These are phyloP conservation scores for Trichopria drosophilae DNA, from an alignment of 2,888 invertebrate species.

Conservation along the genomic window DNA sequence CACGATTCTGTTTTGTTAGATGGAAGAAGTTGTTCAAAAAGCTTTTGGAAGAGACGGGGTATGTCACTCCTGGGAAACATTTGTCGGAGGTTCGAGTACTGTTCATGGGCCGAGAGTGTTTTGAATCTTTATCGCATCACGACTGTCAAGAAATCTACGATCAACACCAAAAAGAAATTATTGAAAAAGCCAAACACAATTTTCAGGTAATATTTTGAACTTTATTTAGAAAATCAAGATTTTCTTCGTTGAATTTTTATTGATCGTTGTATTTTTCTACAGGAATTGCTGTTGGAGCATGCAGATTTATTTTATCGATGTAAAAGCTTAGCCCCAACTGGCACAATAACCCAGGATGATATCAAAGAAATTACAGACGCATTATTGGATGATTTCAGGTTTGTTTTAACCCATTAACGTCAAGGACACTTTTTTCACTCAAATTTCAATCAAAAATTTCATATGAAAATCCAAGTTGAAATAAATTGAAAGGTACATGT, in stretches of 20 bases:
- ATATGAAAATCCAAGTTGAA: no score
- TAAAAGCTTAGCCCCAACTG: constrained; percentile 84
- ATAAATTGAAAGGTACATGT: no score
- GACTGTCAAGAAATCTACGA: constrained; percentile 93
- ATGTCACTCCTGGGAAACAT: constrained; percentile 94
- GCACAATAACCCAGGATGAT: constrained; percentile 91
- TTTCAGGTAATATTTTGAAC: constrained; percentile 73
- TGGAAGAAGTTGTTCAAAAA: constrained; percentile 94
- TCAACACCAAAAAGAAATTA: constrained; percentile 87
- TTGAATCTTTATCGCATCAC: constrained; percentile 85
- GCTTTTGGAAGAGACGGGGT: constrained; percentile 88
- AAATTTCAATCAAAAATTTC: no score
- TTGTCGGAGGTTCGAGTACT: constrained; percentile 86
- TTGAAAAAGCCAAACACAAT: constrained; percentile 86
- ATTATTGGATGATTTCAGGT: constrained; percentile 89
- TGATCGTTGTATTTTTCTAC: constrained; percentile 18
- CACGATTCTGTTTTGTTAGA: constrained; percentile 63
- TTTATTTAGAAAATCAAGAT: neutral
- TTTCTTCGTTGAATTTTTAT: constrained; percentile 2
- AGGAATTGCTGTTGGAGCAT: constrained; percentile 89
- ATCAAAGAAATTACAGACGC: constrained; percentile 91
- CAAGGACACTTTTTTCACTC: no score
- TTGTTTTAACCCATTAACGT: no score
- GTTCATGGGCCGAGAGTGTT: constrained; percentile 93
- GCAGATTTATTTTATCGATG: constrained; percentile 92